Evolutionary conservation across 2,113 vertebrate genomes (phyloP), one percentile per base, ranked within the genome.

Genomic region (Malaclemys terrapin): DNA sequence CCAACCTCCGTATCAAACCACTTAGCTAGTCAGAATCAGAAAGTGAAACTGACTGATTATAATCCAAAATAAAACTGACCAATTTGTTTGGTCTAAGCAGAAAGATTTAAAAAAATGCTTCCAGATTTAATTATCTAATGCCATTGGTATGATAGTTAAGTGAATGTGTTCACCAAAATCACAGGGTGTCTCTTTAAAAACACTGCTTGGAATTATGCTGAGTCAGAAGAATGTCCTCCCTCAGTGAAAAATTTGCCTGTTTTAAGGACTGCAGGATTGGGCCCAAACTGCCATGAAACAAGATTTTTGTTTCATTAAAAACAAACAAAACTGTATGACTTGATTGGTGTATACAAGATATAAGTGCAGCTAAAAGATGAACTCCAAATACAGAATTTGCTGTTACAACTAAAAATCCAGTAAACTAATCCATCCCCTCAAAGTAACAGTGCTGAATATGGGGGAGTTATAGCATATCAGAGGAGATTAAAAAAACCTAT

Each of bases 211-310:
- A 24, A 76, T 85, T 81, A 88, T 38, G 84, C 45, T 95, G 90
- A 91, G 85, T 94, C 94, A 93, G 80, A 93, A 76, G 80, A 75
- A 90, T 56, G 72, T 35, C 86, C 91, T 90, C 80, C 89, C 78
- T 42, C 90, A 29, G 69, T 50, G 82, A 84, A 80, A 82, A 49
- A 0, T 0, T 6, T 12, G 12, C 52, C 89, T 92, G 91, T 87
- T 45, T 87, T 87, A 50, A 53, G 72, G n/a, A 84, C 78, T 88
- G 87, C 1, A 10, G 38, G 20, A 76, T 79, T 80, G 82, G 62
- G 56, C 86, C 85, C 50, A 82, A 62, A 56, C 85, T 82, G 87
- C 50, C 65, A 86, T 72, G 87, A 84, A 75, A 75, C 72, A 22
- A 82, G 87, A 25, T 82, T 88, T 90, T 2, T 3, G 72, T 89